A percentile compares a stretch with the other conserved stretches of the same genome.
Conservation (phyloP, 2,113 vertebrate species). For the Mellivora capensis region DNA sequence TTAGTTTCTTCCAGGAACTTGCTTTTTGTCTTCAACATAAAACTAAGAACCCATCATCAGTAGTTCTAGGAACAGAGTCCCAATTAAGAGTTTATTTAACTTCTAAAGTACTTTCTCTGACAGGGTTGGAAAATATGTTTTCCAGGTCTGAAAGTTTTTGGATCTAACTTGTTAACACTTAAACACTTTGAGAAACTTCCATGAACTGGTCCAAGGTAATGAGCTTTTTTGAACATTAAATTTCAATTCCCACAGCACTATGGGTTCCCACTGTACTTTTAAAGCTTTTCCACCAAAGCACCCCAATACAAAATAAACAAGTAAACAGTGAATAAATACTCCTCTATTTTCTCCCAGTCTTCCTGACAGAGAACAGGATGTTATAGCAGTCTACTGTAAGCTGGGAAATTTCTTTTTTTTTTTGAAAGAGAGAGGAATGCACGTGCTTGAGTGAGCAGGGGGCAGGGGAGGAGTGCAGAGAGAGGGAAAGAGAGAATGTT, state of each 20-base stretch:
- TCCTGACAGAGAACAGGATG: not conserved
- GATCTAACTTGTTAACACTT: not conserved
- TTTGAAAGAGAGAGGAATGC: not conserved
- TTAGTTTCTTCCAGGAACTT: not conserved
- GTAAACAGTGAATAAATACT: not conserved
- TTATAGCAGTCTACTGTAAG: not conserved
- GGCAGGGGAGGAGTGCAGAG: not conserved
- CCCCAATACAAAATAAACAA: not conserved
- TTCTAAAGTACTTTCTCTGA: constrained; percentile 12
- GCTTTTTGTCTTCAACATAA: not conserved
- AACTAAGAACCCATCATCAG: not conserved
- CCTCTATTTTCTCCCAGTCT: not conserved
- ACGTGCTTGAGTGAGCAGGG: not conserved
- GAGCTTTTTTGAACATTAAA: not conserved
- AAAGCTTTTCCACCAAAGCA: not conserved
- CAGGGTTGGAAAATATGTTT: not conserved
- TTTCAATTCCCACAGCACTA: not conserved
- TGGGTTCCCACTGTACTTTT: not conserved
- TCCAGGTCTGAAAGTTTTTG: not conserved
- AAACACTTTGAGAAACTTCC: not conserved
- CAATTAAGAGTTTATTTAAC: not conserved
- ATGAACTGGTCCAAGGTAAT: not conserved
- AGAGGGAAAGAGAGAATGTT: not conserved
- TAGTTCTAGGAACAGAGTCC: not conserved
- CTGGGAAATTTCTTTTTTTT: not conserved